Evolutionary conservation across 1,140 invertebrate species (phyloP), one percentile per base, ranked within the genome.

Genomic region (Lasaia peninsularis): DNA sequence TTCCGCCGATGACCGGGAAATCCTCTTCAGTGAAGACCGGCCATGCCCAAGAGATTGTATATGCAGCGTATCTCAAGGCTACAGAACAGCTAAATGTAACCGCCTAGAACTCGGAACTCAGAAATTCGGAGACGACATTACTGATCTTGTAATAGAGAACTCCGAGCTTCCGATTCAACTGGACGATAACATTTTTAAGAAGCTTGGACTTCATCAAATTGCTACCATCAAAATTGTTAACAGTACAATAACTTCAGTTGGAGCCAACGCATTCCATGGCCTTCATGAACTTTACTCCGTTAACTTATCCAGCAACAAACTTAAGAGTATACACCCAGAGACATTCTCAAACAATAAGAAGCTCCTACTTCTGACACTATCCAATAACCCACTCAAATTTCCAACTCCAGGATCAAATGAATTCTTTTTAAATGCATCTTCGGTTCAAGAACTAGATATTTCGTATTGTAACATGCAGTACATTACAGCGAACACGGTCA

Each of bases 281-380:
- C 78, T 94, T 10, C 71, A 91, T 9, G 91, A 93, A 51, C 81
- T 95, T 0, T 93, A 92, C 56, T 90, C 92, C 2, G 90, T 94
- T 0, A 94, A 94, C 65, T 78, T 95, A 28, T 93, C 93, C 0
- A 90, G 92, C 63, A 93, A 93, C 51, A 91, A 90, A 40, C 80
- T 94, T 12, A 88, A 91, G 24, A 86, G 87, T 20, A 82, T 94
- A 18, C 91, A 93, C 65, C 92, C 92, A 0, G 91, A 94, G 59
- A 92, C 92, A 0, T 94, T 94, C 76, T 86, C 90, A 2, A 91
- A 89, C 51, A 93, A 93, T 65, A 92, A 90, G 34, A 92, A 93
- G 63, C 73, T 94, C 8, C 89, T 91, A 32, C 80, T 93, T 24
- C 73, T 95, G 1, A 92, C 92, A n/a, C 91, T 95, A 16, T 91